Evolutionary conservation across 2,888 invertebrate genomes (phyloP), one percentile per base, ranked within the genome.

Genomic region (Dryomyza anilis): DNA sequence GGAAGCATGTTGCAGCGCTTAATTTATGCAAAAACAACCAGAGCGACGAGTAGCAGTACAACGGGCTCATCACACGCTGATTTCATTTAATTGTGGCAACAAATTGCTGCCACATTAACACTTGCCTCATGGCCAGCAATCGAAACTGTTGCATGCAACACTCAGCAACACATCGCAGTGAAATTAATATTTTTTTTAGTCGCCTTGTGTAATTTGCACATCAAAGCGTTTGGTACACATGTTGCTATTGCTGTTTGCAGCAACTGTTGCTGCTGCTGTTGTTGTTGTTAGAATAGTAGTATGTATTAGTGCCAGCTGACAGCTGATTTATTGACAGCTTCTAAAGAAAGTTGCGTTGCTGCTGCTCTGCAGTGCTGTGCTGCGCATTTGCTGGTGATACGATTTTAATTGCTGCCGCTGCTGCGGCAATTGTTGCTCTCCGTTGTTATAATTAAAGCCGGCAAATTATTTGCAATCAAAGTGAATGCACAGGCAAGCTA

Each of bases 51-150:
- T 25, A 50, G 25, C 10, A n/a, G 25, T n/a, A n/a, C n/a, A n/a
- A n/a, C 36, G 12, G 8, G 6, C n/a, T 3, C 25, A 50, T 12
- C 50, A 50, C 25, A 4, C 50, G 50, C 25, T 27, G 50, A 50
- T 50, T 50, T 36, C 36, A 36, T 55, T 36, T 33, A 55, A 36
- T 55, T 55, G 36, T 55, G 33, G 45, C 58, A 45, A 43, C 58
- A 58, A 58, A 58, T 58, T 58, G 55, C 55, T 55, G 23, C 55
- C 55, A 55, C 58, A 58, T 58, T 58, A 58, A 58, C 58, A 58
- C 55, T 55, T 58, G 58, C 58, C 53, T 58, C 58, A 58, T 46
- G 58, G 58, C 46, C 57, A 45, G 58, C 58, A 57, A 57, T 16
- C 43, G 29, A 39, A 56, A 43, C 56, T 21, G 36, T 43, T 56